These are phyloP conservation scores for Xestia rhomboidea DNA, from an alignment of 2,888 invertebrate genomes.

Conservation along the genomic window DNA sequence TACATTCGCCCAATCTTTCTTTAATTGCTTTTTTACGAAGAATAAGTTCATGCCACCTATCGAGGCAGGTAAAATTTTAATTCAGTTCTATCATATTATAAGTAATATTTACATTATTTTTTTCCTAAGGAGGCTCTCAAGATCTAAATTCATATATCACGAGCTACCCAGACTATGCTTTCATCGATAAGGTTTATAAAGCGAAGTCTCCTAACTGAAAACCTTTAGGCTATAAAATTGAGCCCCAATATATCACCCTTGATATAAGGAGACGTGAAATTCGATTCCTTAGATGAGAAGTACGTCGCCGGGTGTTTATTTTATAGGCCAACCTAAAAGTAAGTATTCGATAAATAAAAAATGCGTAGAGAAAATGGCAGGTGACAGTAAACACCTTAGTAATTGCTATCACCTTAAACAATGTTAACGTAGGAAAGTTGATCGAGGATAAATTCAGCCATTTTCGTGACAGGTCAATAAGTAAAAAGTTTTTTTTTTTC, in stretches of 20 bases:
- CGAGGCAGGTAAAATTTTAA: neutral
- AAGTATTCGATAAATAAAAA: slow-evolving; percentile 32
- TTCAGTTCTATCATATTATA: too few relatives aligned
- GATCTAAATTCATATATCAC: neutral
- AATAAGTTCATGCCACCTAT: neutral
- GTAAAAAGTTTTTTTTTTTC: too few relatives aligned
- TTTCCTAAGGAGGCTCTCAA: neutral
- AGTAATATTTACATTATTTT: too few relatives aligned
- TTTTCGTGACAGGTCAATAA: neutral
- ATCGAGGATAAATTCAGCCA: neutral
- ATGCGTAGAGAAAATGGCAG: slow-evolving; percentile 3
- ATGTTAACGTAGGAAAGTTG: neutral
- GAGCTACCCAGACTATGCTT: neutral
- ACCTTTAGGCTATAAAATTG: slow-evolving; percentile 49
- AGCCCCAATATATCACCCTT: slow-evolving; percentile 34
- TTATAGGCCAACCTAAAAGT: slow-evolving; percentile 35
- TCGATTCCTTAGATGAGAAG: slow-evolving; percentile 39
- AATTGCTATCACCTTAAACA: neutral
- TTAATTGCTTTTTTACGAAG: slow-evolving; percentile 2
- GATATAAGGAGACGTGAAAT: slow-evolving; percentile 46
- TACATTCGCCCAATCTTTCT: slow-evolving; percentile 16
- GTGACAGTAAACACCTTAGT: slow-evolving; percentile 29
- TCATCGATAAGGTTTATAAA: slow-evolving; percentile 26
- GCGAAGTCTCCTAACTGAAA: slow-evolving; percentile 3
- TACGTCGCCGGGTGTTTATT: slow-evolving; percentile 52